These are phyloP conservation scores for Papilio glaucus DNA, from an alignment of 1,140 invertebrate genomes.

Conservation along the genomic window DNA sequence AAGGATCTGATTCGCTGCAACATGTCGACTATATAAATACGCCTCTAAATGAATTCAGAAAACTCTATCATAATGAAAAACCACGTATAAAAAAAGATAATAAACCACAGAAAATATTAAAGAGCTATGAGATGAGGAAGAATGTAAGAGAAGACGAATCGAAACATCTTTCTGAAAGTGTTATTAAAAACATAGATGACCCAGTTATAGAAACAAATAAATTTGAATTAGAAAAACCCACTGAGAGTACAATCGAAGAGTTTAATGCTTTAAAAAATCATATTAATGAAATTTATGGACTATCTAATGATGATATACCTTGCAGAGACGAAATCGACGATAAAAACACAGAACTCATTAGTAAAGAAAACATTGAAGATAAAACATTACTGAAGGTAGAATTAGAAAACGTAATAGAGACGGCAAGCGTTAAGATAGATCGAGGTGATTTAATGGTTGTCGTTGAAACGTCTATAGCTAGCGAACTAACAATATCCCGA, in stretches of 20 bases:
- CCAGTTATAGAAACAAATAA: background rate
- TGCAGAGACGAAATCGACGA: constrained; percentile 18
- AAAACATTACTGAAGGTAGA: constrained; percentile 54
- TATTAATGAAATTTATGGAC: constrained; percentile 47
- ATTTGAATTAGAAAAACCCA: constrained; percentile 8
- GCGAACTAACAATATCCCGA: constrained; percentile 31
- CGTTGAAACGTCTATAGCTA: constrained; percentile 53
- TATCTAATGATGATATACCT: constrained; percentile 34
- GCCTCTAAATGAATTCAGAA: constrained; percentile 68
- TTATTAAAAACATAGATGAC: background rate
- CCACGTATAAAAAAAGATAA: constrained; percentile 10
- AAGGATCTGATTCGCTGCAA: constrained; percentile 35
- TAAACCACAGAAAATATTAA: constrained; percentile 13
- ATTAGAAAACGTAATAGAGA: constrained; percentile 53
- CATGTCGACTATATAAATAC: constrained; percentile 64
- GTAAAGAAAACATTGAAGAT: constrained; percentile 20
- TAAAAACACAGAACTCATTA: constrained; percentile 29
- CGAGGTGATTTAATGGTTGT: constrained; percentile 48
- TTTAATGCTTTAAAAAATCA: constrained; percentile 58
- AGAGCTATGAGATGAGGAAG: constrained; percentile 16
- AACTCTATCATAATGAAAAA: constrained; percentile 59
- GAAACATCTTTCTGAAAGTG: constrained; percentile 19
- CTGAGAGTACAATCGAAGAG: constrained; percentile 40
- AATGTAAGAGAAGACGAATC: background rate
- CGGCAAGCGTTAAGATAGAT: constrained; percentile 42